Conservation (phyloP, 2,888 invertebrate genomes). For the Eupsilia transversa region DNA sequence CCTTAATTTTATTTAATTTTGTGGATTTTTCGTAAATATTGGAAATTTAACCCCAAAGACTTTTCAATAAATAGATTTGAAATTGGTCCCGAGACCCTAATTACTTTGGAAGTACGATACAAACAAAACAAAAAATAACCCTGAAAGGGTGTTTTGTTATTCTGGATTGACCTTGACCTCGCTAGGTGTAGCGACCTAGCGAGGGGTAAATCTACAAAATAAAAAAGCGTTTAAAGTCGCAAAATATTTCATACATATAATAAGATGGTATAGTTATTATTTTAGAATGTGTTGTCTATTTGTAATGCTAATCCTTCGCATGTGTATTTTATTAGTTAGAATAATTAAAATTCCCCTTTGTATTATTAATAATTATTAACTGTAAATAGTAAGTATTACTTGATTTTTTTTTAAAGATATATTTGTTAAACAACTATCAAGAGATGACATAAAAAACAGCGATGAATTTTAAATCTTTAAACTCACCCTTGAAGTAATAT, state of each 20-base stretch:
- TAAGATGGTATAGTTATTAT: slow-evolving; percentile 49
- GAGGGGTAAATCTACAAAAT: not conserved
- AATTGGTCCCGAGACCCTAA: not conserved
- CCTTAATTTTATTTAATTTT: not conserved
- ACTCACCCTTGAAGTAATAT: not conserved
- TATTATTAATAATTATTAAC: slow-evolving; percentile 48
- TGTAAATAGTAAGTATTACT: slow-evolving; percentile 43
- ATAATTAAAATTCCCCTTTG: slow-evolving; percentile 28
- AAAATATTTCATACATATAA: not conserved
- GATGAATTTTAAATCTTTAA: not conserved
- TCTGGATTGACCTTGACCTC: not conserved
- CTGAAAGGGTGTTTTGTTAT: not conserved
- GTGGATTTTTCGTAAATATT: not conserved
- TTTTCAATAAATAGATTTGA: not conserved
- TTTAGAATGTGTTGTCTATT: slow-evolving; percentile 31
- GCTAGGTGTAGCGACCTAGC: too few species aligned
- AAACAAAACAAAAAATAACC: slow-evolving; percentile 13
- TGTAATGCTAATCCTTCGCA: slow-evolving; percentile 57
- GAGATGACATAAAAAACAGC: not conserved
- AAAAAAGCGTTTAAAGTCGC: not conserved
- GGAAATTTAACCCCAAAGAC: not conserved
- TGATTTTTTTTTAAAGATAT: slow-evolving; percentile 1
- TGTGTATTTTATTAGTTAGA: slow-evolving; percentile 55
- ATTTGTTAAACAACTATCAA: not conserved
- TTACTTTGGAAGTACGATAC: not conserved